Percentiles rank a stretch among this genome's conserved stretches.
phyloP scores from a whole-genome alignment of 2,797 vertebrate species.

The Gastrophryne carolinensis region DNA sequence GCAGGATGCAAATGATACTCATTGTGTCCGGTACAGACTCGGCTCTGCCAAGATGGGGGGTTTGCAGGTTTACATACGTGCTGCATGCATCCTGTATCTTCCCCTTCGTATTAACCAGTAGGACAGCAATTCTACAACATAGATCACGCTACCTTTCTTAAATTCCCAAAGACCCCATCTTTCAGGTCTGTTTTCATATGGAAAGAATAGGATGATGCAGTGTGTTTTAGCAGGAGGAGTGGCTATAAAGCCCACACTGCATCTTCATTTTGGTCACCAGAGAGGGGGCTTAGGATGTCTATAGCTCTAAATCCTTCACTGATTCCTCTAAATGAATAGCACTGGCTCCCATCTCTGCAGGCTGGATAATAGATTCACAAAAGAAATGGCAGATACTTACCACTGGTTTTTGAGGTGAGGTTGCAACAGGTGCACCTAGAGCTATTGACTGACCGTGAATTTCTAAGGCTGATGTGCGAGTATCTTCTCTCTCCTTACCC shows the following conservation, averaged over 20 bases:
- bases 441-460: not conserved
- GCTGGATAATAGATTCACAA: conserved; percentile 20
- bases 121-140: not conserved
- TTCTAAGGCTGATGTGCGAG: not conserved
- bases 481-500: no score
- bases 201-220: not conserved
- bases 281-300: not conserved
- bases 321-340: not conserved
- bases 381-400: not conserved
- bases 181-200: not conserved
- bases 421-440: conserved; percentile 20
- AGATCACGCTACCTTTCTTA: not conserved
- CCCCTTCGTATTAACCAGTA: not conserved
- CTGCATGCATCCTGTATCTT: not conserved
- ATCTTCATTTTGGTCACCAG: not conserved
- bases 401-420: not conserved
- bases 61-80: not conserved
- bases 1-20: not conserved
- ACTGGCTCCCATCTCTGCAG: not conserved
- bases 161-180: not conserved
- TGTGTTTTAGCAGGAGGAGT: conserved; percentile 1
- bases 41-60: not conserved
- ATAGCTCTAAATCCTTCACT: not conserved
- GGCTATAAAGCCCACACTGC: not conserved
- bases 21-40: conserved; percentile 12